These are phyloP conservation scores for Lipotes vexillifer DNA, from an alignment of 2,113 vertebrate genomes.

Conservation along the genomic window DNA sequence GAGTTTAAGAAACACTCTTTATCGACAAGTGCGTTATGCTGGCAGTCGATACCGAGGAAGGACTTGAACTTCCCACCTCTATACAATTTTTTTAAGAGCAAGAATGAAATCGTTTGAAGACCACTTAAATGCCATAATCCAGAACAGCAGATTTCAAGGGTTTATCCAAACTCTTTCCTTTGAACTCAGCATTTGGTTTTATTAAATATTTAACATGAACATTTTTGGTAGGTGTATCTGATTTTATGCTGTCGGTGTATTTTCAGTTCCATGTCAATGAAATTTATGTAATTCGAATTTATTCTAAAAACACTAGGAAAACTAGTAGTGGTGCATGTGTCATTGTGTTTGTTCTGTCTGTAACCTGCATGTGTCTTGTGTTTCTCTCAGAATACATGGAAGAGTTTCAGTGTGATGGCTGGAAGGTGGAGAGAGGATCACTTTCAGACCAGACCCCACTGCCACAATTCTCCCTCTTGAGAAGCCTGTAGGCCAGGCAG, in stretches of 20 bases:
- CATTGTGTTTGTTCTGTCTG: background rate
- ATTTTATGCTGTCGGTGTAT: background rate
- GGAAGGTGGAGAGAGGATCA: background rate
- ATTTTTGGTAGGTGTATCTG: background rate
- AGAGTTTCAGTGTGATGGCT: background rate
- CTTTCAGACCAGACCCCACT: background rate
- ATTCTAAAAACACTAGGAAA: background rate
- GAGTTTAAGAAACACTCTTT: background rate
- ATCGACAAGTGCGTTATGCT: rapidly evolving
- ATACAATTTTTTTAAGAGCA: background rate
- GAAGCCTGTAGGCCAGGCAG: background rate
- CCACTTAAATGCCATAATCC: background rate
- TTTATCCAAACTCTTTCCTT: background rate
- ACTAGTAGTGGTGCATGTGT: background rate
- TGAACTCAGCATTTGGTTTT: background rate
- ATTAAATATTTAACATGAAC: background rate
- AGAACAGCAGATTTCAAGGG: background rate
- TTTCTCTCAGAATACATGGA: background rate
- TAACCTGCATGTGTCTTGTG: background rate
- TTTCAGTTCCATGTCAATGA: background rate
- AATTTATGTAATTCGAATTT: background rate
- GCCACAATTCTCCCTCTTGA: background rate
- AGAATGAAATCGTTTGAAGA: background rate
- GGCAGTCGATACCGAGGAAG: rapidly evolving
- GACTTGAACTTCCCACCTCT: background rate